Conservation (phyloP, 1,140 invertebrate genomes). For the Melitaea cinxia region DNA sequence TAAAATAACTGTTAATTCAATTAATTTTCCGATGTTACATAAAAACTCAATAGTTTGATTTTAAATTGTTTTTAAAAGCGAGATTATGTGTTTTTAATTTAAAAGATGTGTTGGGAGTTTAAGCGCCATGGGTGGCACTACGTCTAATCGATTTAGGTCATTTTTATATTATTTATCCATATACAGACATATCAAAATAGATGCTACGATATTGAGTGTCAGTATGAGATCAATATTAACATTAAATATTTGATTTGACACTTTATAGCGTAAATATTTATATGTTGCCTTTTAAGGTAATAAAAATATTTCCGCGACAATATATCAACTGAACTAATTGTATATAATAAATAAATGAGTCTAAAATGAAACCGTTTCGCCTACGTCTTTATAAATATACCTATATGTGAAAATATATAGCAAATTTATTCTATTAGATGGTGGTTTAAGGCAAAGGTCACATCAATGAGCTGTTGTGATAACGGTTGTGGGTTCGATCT, state of each 20-base stretch:
- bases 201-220: neutral
- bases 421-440: neutral
- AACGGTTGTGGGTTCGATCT: too few species aligned
- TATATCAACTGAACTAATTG: slow-evolving; percentile 6
- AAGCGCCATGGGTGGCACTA: slow-evolving; percentile 6
- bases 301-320: slow-evolving; percentile 13
- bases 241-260: neutral
- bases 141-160: slow-evolving; percentile 5
- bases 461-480: too few species aligned
- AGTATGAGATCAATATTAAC: neutral
- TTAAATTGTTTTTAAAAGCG: neutral
- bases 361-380: neutral
- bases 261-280: neutral
- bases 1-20: neutral
- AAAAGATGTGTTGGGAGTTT: slow-evolving; percentile 2
- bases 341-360: neutral
- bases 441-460: too few species aligned
- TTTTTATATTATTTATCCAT: slow-evolving; percentile 5
- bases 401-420: neutral
- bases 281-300: slow-evolving; percentile 1
- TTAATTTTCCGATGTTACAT: neutral
- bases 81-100: slow-evolving; percentile 4
- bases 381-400: neutral
- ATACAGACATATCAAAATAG: neutral
- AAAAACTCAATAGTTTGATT: neutral